Evolutionary conservation across 2,113 vertebrate genomes (phyloP).

Genomic region (Falcunculus frontatus): DNA sequence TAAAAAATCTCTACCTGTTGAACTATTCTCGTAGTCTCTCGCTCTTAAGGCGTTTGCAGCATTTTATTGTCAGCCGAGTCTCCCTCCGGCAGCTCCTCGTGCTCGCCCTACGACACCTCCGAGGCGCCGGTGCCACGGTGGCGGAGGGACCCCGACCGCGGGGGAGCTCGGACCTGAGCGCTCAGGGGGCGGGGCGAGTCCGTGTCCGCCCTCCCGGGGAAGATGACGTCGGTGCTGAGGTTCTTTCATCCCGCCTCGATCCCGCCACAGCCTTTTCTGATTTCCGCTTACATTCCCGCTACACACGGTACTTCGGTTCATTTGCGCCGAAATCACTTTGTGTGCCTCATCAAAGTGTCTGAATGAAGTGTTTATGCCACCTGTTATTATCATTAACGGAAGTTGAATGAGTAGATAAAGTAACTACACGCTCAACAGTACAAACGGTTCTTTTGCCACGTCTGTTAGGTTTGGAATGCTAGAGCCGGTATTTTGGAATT

Average conservation of each 20-base stretch:
- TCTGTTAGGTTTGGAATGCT: background rate
- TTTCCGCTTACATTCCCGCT: background rate
- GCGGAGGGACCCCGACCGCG: background rate
- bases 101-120: background rate
- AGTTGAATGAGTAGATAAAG: background rate
- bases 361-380: background rate
- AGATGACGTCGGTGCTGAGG: background rate
- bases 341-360: background rate
- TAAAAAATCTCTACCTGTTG: background rate
- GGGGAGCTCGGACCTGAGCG: background rate
- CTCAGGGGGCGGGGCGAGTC: too few species aligned
- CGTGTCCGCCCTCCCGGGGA: too few species aligned
- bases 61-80: background rate
- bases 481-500: conserved; percentile 18
- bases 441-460: background rate
- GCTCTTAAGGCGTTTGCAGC: background rate
- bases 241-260: background rate
- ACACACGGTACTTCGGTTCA: background rate
- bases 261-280: background rate
- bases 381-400: background rate
- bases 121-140: background rate
- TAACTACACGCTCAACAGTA: background rate
- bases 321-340: background rate
- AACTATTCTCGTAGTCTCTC: background rate
- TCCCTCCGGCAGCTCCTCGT: background rate